Base-by-base conservation (phyloP, 1,140 invertebrate species). In the Achatina immaculata region DNA sequence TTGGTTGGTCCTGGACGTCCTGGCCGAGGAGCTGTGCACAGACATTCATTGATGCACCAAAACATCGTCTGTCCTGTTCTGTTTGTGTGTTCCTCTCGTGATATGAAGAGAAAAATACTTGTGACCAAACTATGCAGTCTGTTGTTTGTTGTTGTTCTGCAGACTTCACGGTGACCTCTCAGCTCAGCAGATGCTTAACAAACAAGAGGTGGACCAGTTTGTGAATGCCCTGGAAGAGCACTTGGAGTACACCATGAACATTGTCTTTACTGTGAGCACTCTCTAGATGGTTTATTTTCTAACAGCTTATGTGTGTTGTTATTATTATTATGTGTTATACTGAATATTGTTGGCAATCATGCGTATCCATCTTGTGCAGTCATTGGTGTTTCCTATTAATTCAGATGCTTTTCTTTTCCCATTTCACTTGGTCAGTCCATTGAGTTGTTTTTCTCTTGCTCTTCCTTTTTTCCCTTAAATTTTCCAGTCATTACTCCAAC, bases 171-270 rank as follows among this genome's bases (percentile, higher is more conserved):
- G 58, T 34, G n/a, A 0, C 1, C 9, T 28, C 4, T 62, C 58
- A 6, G 6, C n/a, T 31, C 16, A 21, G 11, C 16, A 21, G 42
- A 42, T 7, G 9, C 6, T 73, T 7, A 73, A 76, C 38, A 55
- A 76, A 24, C 4, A 1, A 19, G 51, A 76, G 16, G 74, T 76
- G 9, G n/a, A 62, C 28, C n/a, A 28, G 43, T 76, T 62, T 76
- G 74, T 76, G 24, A 51, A 6, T 34, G 48, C 74, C 4, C 11
- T 76, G 11, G 74, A 76, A 31, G 40, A 19, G 11, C 74, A 76
- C 58, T 21, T 76, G 55, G 74, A 76, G n/a, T 76, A 62, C 34
- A 76, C 58, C 24, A 76, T 76, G 74, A 36, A 58, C 31, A 76
- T 76, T n/a, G 6, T 62, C 34, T 76, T 76, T n/a, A 76, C 51